Evolutionary conservation across 2,113 vertebrate genomes (phyloP).

Genomic region (Papio anubis): DNA sequence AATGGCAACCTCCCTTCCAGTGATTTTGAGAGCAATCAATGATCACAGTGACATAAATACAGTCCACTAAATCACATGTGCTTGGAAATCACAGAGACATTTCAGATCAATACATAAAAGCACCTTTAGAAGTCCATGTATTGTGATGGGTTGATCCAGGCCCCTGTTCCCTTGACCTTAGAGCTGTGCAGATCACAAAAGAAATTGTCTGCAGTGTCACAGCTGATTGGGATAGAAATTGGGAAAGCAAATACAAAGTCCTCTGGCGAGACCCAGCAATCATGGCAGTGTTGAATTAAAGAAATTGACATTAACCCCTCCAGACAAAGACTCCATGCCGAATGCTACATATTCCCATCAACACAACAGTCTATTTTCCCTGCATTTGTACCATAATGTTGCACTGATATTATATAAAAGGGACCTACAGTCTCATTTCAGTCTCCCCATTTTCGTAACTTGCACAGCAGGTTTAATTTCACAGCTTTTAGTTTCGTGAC

Average conservation of each 20-base stretch:
- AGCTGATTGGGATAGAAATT: not conserved
- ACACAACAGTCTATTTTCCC: not conserved
- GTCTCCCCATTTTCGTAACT: slow-evolving; percentile 77
- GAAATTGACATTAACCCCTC: not conserved
- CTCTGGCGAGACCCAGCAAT: not conserved
- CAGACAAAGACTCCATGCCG: not conserved
- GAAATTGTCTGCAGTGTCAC: not conserved
- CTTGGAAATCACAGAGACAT: not conserved
- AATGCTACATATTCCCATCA: not conserved
- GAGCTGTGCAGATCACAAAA: not conserved
- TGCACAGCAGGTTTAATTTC: slow-evolving; percentile 84
- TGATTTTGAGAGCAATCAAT: not conserved
- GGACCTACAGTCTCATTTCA: slow-evolving; percentile 74
- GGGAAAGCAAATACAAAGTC: not conserved
- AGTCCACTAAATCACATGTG: accelerated
- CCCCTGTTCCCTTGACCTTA: not conserved
- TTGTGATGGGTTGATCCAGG: not conserved
- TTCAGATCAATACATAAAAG: not conserved
- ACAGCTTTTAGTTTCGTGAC: slow-evolving; percentile 84
- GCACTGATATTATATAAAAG: slow-evolving; percentile 71
- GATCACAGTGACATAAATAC: not conserved
- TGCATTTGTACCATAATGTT: slow-evolving; percentile 70
- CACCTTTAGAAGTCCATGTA: not conserved
- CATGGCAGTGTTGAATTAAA: not conserved
- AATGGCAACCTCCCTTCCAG: not conserved